Evolutionary conservation across 2,113 vertebrate species (phyloP), one percentile per base, ranked within the genome.

Genomic region (Pterophyllum scalare): DNA sequence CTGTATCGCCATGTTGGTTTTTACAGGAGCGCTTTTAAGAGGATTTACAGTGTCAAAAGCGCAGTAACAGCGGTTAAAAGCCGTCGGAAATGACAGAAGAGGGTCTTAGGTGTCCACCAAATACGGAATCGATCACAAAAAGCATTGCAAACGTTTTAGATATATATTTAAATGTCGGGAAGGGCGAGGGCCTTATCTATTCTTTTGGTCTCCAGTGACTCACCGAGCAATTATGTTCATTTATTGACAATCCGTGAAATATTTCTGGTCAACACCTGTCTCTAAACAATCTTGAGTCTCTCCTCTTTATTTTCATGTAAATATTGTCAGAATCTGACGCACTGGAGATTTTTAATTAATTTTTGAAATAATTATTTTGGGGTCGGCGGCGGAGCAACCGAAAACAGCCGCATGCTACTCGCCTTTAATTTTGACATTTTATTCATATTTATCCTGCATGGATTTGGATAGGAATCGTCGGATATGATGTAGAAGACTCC

Each of bases 1-100:
- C 90, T 88, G 89, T 85, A 95, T 96, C 97, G 97, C 97, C 97
- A 97, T 98, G 96, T 98, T 98, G 97, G 88, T 96, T 96, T 90
- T 93, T 85, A 83, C 94, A 87, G 94, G 83, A 93, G 81, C 35
- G 83, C 79, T 89, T 94, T 93, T 83, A 91, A 89, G 82, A 79
- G 87, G 90, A 90, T 95, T 95, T 94, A 85, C 90, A 59, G 81
- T 91, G 86, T 86, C 87, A 82, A 86, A 84, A 93, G 80, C 70
- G 77, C 79, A 75, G 83, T 95, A 95, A 95, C 95, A 95, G 87
- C 87, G 57, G 12, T 22, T 80, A 7, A 85, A 91, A 77, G 20
- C 22, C 80, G 40, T 82, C 88, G 72, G 82, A 13, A 58, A 77
- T 76, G 87, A 85, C 79, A 92, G 81, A 91, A 1, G 61, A 88